phyloP scores from a whole-genome alignment of 1,140 invertebrate species.

The Drosophila subobscura region DNA sequence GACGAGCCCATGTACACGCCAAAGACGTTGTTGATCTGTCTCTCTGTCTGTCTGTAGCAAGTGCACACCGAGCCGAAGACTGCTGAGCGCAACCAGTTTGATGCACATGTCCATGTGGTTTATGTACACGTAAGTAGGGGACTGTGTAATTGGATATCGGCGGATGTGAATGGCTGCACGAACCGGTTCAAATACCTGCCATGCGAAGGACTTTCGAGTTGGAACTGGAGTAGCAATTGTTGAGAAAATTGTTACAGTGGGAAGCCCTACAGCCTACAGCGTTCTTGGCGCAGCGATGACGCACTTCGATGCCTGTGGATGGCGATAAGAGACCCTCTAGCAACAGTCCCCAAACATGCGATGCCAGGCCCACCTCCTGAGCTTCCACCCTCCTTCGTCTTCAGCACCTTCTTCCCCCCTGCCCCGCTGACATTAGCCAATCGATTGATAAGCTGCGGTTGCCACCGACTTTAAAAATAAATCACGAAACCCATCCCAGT shows the following conservation, averaged over 20 bases:
- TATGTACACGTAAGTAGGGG: no score
- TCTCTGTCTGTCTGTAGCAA: not conserved
- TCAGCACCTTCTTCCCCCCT: not conserved
- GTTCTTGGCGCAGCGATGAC: constrained; percentile 9
- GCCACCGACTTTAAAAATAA: constrained; percentile 61
- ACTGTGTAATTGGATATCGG: no score
- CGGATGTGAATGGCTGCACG: no score
- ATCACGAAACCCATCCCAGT: constrained; percentile 36
- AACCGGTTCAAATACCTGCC: no score
- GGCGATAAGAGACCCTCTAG: constrained; percentile 45
- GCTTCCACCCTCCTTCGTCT: not conserved
- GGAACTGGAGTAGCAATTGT: no score
- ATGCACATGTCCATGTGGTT: no score
- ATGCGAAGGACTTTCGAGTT: no score
- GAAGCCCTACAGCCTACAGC: not conserved
- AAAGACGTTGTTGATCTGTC: constrained; percentile 7
- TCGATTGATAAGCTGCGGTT: constrained; percentile 36
- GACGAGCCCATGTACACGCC: constrained; percentile 32
- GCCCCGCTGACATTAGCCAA: not conserved
- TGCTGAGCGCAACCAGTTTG: no score
- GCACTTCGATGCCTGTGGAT: constrained; percentile 17
- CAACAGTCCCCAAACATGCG: constrained; percentile 39
- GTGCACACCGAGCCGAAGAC: no score
- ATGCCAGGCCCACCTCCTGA: constrained; percentile 25
- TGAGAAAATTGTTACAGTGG: not conserved